Percentiles rank a stretch among this genome's conserved stretches.
Evolutionary conservation across 2,888 invertebrate genomes (phyloP).

Genomic region (Cephus runcator): DNA sequence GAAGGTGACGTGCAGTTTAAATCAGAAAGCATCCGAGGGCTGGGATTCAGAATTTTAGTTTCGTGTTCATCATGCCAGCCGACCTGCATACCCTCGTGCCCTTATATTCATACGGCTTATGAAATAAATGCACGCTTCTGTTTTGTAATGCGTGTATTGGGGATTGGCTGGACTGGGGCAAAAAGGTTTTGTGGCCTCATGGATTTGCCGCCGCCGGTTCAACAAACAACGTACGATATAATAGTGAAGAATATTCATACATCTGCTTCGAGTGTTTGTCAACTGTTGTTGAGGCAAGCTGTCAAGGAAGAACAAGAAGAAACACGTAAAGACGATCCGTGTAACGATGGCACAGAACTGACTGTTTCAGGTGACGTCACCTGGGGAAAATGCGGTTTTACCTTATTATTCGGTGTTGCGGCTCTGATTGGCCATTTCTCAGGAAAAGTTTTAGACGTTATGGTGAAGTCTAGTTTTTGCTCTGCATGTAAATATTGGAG

Average conservation of each 20-base stretch:
- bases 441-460: slow-evolving; percentile 19
- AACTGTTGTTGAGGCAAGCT: slow-evolving; percentile 12
- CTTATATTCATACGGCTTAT: slow-evolving; percentile 8
- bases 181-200: slow-evolving; percentile 15
- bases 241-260: slow-evolving; percentile 4
- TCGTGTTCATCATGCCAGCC: neutral
- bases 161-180: slow-evolving; percentile 10
- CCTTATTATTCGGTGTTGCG: slow-evolving; percentile 19
- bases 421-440: slow-evolving; percentile 23
- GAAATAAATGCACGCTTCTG: slow-evolving; percentile 7
- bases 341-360: slow-evolving; percentile 4
- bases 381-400: slow-evolving; percentile 21
- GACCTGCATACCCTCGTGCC: slow-evolving; percentile 12
- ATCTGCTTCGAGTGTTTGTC: slow-evolving; percentile 8
- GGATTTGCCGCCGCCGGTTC: slow-evolving; percentile 12
- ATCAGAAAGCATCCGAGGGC: slow-evolving; percentile 14
- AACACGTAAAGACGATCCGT: slow-evolving; percentile 5
- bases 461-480: slow-evolving; percentile 20
- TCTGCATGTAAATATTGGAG: slow-evolving; percentile 18
- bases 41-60: slow-evolving; percentile 8
- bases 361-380: slow-evolving; percentile 19
- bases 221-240: slow-evolving; percentile 12
- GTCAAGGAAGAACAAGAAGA: slow-evolving; percentile 16
- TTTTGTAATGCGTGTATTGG: slow-evolving; percentile 8
- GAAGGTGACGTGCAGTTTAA: slow-evolving; percentile 9